These are phyloP conservation scores for Ligdia adustata DNA, from an alignment of 2,888 invertebrate genomes.

Conservation along the genomic window DNA sequence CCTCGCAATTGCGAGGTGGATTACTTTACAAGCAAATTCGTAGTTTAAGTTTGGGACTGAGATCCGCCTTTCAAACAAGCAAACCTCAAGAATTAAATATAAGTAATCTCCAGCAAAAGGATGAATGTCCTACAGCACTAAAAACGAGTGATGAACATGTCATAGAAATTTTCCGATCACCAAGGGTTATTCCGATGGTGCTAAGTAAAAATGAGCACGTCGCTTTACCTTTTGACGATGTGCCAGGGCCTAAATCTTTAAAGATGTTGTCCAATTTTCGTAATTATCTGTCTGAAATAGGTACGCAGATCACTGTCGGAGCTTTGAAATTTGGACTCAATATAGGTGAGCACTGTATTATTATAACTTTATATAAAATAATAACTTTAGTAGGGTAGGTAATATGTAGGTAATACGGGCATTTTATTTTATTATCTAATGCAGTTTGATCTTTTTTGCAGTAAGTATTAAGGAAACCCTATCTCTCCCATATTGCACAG, in stretches of 20 bases:
- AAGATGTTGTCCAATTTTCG: slow-evolving; percentile 84
- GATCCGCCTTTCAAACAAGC: slow-evolving; percentile 41
- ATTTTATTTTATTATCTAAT: too few relatives aligned
- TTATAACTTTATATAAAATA: slow-evolving; percentile 7
- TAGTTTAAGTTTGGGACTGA: slow-evolving; percentile 39
- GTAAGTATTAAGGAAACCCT: too few relatives aligned
- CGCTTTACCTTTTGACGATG: slow-evolving; percentile 83
- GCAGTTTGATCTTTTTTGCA: too few relatives aligned
- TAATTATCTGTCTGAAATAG: slow-evolving; percentile 84
- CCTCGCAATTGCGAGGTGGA: slow-evolving; percentile 37
- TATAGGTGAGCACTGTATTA: slow-evolving; percentile 69
- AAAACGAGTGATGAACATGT: slow-evolving; percentile 13
- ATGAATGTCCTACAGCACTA: slow-evolving; percentile 14
- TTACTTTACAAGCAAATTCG: slow-evolving; percentile 40
- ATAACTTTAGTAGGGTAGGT: too few relatives aligned
- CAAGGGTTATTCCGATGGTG: slow-evolving; percentile 60
- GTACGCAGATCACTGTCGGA: slow-evolving; percentile 84
- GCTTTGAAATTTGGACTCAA: slow-evolving; percentile 78
- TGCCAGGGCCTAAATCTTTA: slow-evolving; percentile 85
- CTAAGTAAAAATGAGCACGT: slow-evolving; percentile 60
- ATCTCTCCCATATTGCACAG: too few relatives aligned
- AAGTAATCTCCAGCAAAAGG: slow-evolving; percentile 19
- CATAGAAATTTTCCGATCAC: slow-evolving; percentile 55
- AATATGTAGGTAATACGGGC: too few relatives aligned
- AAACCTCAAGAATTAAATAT: slow-evolving; percentile 44